These are phyloP conservation scores for Ranitomeya imitator DNA, from an alignment of 2,113 vertebrate genomes.

Conservation along the genomic window DNA sequence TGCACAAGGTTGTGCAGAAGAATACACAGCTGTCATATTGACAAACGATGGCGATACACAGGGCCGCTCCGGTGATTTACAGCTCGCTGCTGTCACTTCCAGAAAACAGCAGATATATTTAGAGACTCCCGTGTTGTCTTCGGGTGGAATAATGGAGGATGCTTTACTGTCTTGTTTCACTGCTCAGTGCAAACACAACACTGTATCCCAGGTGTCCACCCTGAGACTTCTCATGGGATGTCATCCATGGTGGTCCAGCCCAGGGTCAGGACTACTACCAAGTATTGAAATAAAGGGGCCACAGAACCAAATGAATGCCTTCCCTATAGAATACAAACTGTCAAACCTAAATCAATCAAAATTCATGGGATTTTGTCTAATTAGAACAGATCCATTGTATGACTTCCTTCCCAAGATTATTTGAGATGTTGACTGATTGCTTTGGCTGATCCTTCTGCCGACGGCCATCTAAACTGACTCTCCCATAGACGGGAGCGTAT, in stretches of 20 bases:
- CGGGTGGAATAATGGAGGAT: not conserved
- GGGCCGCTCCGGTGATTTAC: conserved; percentile 41
- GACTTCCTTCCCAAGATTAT: too few species aligned
- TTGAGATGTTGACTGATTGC: too few species aligned
- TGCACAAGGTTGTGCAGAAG: conserved; percentile 14
- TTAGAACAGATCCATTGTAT: too few species aligned
- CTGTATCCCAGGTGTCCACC: not conserved
- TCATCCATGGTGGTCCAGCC: not conserved
- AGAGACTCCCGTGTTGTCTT: not conserved
- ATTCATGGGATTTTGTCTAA: not conserved
- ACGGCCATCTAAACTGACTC: too few species aligned
- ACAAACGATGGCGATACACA: conserved; percentile 18
- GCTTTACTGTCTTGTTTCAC: not conserved
- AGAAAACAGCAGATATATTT: conserved; percentile 15
- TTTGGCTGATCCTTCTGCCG: too few species aligned
- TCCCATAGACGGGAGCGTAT: too few species aligned
- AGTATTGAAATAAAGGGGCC: too few species aligned
- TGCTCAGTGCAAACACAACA: not conserved
- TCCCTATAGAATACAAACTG: not conserved
- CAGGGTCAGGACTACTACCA: not conserved
- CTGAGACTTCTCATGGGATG: not conserved
- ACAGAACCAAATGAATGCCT: not conserved
- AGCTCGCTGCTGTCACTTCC: not conserved
- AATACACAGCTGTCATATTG: conserved; percentile 48
- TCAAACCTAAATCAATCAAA: not conserved